Conservation (phyloP, 1,140 invertebrate species). For the Lysiphlebus fabarum region DNA sequence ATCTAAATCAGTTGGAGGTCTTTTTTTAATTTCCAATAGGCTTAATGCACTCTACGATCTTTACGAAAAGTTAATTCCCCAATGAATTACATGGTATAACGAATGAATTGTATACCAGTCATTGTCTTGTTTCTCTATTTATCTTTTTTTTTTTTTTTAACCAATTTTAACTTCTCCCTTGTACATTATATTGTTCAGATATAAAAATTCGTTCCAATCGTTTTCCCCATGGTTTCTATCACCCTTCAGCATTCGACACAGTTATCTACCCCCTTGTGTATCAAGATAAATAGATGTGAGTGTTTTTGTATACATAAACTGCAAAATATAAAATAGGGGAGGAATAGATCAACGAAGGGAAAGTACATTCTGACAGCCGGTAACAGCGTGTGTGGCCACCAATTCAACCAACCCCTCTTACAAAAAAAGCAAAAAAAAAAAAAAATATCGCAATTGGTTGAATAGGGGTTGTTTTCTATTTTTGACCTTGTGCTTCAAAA, state of each 20-base stretch:
- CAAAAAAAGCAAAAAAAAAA: conserved; percentile 23
- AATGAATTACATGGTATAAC: conserved; percentile 28
- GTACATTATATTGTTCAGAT: conserved; percentile 16
- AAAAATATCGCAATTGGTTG: conserved; percentile 1
- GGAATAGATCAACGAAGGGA: conserved; percentile 24
- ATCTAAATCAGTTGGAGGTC: background rate
- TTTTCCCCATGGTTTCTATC: too few relatives aligned
- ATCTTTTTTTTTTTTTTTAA: background rate
- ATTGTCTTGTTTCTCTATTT: conserved; percentile 1
- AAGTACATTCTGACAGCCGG: background rate
- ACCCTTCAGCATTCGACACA: too few relatives aligned
- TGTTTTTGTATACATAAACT: too few relatives aligned
- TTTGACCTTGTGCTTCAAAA: background rate
- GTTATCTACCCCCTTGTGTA: too few relatives aligned
- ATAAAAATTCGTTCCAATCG: conserved; percentile 17
- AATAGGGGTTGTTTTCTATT: conserved; percentile 16
- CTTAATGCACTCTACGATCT: conserved; percentile 27
- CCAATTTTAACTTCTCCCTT: conserved; percentile 4
- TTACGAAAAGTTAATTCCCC: conserved; percentile 29
- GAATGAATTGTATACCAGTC: conserved; percentile 8
- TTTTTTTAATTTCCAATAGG: conserved; percentile 20
- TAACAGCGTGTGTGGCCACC: conserved; percentile 20
- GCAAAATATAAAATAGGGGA: too few relatives aligned
- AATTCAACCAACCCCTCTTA: conserved; percentile 14
- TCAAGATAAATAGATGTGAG: too few relatives aligned